phyloP scores from a whole-genome alignment of 1,140 invertebrate species.

The Hesperophylax magnus region DNA sequence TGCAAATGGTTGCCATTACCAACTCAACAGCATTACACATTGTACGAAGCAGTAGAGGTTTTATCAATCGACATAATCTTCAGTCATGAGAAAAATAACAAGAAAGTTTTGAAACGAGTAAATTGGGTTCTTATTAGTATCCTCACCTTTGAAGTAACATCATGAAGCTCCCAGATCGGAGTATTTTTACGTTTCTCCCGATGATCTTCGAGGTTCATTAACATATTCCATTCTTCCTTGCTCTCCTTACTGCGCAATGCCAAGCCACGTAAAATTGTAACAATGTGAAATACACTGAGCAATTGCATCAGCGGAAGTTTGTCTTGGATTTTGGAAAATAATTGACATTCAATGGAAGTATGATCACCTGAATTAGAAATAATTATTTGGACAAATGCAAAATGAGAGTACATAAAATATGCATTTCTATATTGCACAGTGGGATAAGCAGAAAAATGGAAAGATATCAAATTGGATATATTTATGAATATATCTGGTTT shows the following conservation, averaged over 20 bases:
- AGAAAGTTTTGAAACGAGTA: background rate
- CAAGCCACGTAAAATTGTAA: constrained; percentile 70
- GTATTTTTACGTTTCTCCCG: constrained; percentile 69
- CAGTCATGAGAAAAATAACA: constrained; percentile 12
- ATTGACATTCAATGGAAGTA: constrained; percentile 69
- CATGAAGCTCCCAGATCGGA: constrained; percentile 70
- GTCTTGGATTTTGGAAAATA: constrained; percentile 65
- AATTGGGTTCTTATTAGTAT: background rate
- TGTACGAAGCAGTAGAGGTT: too few relatives aligned
- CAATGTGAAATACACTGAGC: constrained; percentile 65
- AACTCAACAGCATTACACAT: too few relatives aligned
- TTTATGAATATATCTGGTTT: too few relatives aligned
- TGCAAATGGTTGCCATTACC: too few relatives aligned
- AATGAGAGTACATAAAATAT: background rate
- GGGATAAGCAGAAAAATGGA: too few relatives aligned
- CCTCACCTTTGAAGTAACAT: constrained; percentile 70
- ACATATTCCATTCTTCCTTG: constrained; percentile 67
- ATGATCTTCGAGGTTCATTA: constrained; percentile 73
- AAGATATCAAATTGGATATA: too few relatives aligned
- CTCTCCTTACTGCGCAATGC: constrained; percentile 69
- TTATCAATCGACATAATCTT: background rate
- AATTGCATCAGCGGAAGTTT: constrained; percentile 62
- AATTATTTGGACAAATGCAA: background rate
- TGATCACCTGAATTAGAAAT: constrained; percentile 66
- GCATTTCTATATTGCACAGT: too few relatives aligned